phyloP scores from a whole-genome alignment of 2,888 invertebrate genomes.

The Drosophila histrio region DNA sequence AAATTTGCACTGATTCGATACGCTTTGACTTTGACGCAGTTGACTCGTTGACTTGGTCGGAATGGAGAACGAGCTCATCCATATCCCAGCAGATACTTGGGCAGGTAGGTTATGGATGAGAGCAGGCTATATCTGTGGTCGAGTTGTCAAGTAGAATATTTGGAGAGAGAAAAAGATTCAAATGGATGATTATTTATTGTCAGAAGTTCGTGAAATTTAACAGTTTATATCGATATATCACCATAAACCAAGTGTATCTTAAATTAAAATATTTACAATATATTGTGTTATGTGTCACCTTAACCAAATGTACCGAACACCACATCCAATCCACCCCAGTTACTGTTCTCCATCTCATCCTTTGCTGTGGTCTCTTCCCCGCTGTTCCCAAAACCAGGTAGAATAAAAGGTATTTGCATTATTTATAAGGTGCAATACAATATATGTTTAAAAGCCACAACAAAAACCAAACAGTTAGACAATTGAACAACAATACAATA shows the following conservation, averaged over 20 bases:
- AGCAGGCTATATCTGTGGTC: slow-evolving; percentile 91
- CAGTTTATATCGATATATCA: slow-evolving; percentile 1
- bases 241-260: slow-evolving; percentile 28
- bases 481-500: slow-evolving; percentile 10
- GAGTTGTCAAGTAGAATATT: not conserved
- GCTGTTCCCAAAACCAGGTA: slow-evolving; percentile 37
- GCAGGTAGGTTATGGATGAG: slow-evolving; percentile 94
- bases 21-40: slow-evolving; percentile 61
- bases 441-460: not conserved
- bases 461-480: slow-evolving; percentile 5
- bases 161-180: not conserved
- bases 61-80: slow-evolving; percentile 86
- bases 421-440: not conserved
- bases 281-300: slow-evolving; percentile 31
- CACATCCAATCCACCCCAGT: slow-evolving; percentile 28
- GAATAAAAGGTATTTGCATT: slow-evolving; percentile 34
- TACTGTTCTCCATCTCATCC: not conserved
- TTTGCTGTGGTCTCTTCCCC: slow-evolving; percentile 15
- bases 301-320: slow-evolving; percentile 48
- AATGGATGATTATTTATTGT: slow-evolving; percentile 42
- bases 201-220: not conserved
- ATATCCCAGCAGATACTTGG: slow-evolving; percentile 93
- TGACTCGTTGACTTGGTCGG: slow-evolving; percentile 32
- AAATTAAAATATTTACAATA: slow-evolving; percentile 6
- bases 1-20: slow-evolving; percentile 54